A percentile compares a stretch with the other conserved stretches of the same genome.
Conservation (phyloP, 2,113 vertebrate species). For the Nannobrachium achirus region DNA sequence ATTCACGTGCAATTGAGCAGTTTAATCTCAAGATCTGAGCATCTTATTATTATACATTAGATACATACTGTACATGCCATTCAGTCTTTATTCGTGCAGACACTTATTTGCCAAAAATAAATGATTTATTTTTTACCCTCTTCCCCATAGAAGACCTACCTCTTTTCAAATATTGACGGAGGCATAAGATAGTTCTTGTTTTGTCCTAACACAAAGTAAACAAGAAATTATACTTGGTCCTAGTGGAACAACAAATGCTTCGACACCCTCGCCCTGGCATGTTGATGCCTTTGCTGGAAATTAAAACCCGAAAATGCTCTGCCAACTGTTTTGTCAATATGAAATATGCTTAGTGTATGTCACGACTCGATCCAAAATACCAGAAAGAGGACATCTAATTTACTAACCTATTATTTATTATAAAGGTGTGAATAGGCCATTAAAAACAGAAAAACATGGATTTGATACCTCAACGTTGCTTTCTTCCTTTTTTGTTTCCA, state of each 20-base stretch:
- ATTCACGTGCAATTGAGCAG: constrained; percentile 2
- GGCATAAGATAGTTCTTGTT: not conserved
- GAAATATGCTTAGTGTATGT: not conserved
- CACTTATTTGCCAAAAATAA: constrained; percentile 59
- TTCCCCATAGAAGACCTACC: not conserved
- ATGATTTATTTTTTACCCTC: not conserved
- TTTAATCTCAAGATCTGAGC: constrained; percentile 6
- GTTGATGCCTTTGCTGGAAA: not conserved
- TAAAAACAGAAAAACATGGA: constrained; percentile 47
- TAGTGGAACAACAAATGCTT: not conserved
- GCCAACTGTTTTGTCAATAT: not conserved
- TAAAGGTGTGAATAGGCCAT: constrained; percentile 54
- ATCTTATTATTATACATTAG: constrained; percentile 32
- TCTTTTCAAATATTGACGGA: not conserved
- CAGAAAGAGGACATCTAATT: constrained; percentile 4
- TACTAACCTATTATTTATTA: constrained; percentile 54
- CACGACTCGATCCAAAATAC: not conserved
- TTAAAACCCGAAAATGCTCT: not conserved
- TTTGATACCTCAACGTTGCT: constrained; percentile 59
- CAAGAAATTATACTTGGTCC: not conserved
- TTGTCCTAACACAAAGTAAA: not conserved
- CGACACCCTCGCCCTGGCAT: too few relatives aligned
- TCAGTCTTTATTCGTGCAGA: constrained; percentile 48
- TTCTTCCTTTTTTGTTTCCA: constrained; percentile 28
- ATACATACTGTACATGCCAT: constrained; percentile 25